A percentile compares a stretch with the other conserved stretches of the same genome.
phyloP scores from a whole-genome alignment of 2,888 invertebrate species.

The Nomada fucata region DNA sequence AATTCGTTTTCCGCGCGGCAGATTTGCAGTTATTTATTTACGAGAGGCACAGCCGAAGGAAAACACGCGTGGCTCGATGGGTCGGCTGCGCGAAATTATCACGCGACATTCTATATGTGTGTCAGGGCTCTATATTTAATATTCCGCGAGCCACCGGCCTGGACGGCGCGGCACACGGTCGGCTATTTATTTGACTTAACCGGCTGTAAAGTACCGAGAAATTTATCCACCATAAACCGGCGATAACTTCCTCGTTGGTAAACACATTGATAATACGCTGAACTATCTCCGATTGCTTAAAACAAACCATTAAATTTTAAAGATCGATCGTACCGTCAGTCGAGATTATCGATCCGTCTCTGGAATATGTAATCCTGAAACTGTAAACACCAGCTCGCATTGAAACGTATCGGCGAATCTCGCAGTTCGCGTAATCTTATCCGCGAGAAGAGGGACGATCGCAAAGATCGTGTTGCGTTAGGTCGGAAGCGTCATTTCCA shows the following conservation, averaged over 20 bases:
- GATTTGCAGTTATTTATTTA: conserved; percentile 47
- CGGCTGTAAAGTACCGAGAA: conserved; percentile 41
- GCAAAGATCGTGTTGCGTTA: not conserved
- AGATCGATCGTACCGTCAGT: conserved; percentile 21
- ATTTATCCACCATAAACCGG: conserved; percentile 54
- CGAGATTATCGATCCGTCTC: conserved; percentile 17
- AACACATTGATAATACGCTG: conserved; percentile 42
- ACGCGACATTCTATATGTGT: conserved; percentile 50
- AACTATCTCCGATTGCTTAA: conserved; percentile 17
- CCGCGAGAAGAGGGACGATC: not conserved
- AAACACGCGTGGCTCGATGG: conserved; percentile 1
- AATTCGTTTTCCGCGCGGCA: too few relatives aligned
- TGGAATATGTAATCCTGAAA: not conserved
- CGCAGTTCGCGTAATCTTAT: not conserved
- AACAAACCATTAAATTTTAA: conserved; percentile 41
- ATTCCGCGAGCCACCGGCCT: conserved; percentile 13
- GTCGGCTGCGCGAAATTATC: conserved; percentile 27
- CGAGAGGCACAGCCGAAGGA: not conserved
- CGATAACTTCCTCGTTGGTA: conserved; percentile 37
- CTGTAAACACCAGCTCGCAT: too few relatives aligned
- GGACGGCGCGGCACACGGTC: conserved; percentile 15
- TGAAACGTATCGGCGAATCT: too few relatives aligned
- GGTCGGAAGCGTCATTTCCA: conserved; percentile 6
- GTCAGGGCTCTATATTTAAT: conserved; percentile 63
- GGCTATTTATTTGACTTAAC: conserved; percentile 57